phyloP scores from a whole-genome alignment of 2,888 invertebrate genomes.

The Drosophila austrosaltans region DNA sequence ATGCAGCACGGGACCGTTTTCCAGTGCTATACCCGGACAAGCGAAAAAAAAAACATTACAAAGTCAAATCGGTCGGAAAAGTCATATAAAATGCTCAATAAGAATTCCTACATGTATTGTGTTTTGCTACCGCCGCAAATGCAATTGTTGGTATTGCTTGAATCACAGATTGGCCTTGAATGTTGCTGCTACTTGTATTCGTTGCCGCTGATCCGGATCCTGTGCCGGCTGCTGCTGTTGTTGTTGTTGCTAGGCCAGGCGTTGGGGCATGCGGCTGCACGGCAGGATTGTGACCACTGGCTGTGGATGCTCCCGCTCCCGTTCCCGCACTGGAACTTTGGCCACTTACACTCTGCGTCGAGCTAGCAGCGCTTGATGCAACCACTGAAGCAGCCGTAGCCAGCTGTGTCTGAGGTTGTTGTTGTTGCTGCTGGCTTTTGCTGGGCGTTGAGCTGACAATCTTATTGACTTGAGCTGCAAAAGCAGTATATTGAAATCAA shows the following conservation, averaged over 20 bases:
- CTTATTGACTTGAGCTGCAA: conserved; percentile 74
- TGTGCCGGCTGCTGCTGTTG: conserved; percentile 48
- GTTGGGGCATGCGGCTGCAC: conserved; percentile 81
- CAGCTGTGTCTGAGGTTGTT: conserved; percentile 64
- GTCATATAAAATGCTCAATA: not conserved
- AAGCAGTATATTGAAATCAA: not conserved
- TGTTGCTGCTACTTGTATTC: conserved; percentile 62
- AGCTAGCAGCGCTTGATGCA: conserved; percentile 56
- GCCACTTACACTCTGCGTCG: conserved; percentile 55
- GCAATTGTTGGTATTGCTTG: conserved; percentile 83
- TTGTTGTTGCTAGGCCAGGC: conserved; percentile 77
- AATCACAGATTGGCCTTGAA: conserved; percentile 84
- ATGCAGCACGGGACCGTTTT: conserved; percentile 81
- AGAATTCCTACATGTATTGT: conserved; percentile 83
- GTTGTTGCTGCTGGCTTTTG: conserved; percentile 80
- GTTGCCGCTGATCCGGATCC: conserved; percentile 54
- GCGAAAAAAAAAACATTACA: not conserved
- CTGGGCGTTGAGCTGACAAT: conserved; percentile 84
- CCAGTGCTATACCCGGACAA: conserved; percentile 77
- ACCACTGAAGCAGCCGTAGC: conserved; percentile 78
- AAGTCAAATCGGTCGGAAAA: not conserved
- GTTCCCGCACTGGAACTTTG: conserved; percentile 23
- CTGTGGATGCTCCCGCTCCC: conserved; percentile 44
- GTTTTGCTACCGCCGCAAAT: conserved; percentile 88
- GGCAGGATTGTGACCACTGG: conserved; percentile 74